A percentile compares a stretch with the other conserved stretches of the same genome.
These are phyloP conservation scores for Netelia melanura DNA, from an alignment of 2,888 invertebrate species.

Conservation along the genomic window DNA sequence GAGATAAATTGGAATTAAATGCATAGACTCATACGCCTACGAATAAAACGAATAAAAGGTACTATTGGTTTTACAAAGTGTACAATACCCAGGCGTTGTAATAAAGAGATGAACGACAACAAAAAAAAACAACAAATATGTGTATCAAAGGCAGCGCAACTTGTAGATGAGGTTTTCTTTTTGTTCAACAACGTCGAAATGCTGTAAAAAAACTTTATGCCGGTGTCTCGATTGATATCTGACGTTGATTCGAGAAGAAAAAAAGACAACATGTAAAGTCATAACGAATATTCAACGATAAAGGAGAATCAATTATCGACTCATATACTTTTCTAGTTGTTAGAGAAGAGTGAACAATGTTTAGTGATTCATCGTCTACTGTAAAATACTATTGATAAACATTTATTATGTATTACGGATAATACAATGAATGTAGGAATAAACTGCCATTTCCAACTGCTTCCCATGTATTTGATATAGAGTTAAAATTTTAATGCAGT, in stretches of 20 bases:
- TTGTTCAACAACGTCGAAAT: conserved; percentile 55
- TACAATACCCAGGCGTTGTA: conserved; percentile 68
- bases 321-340: conserved; percentile 63
- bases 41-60: conserved; percentile 56
- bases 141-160: conserved; percentile 30
- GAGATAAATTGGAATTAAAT: conserved; percentile 66
- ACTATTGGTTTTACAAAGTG: conserved; percentile 75
- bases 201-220: conserved; percentile 53
- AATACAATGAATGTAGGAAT: conserved; percentile 70
- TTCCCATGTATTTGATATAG: background rate
- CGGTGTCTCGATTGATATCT: conserved; percentile 17
- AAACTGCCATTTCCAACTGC: conserved; percentile 70
- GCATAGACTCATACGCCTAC: conserved; percentile 66
- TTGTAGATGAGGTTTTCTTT: conserved; percentile 35
- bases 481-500: background rate
- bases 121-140: conserved; percentile 19
- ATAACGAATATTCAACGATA: conserved; percentile 42
- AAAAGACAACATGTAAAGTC: conserved; percentile 35
- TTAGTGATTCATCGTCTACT: conserved; percentile 70
- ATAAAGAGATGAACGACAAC: conserved; percentile 40
- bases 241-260: conserved; percentile 49
- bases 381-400: conserved; percentile 69
- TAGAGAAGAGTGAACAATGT: conserved; percentile 51
- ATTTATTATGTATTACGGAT: conserved; percentile 70
- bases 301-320: conserved; percentile 52